Evolutionary conservation across 2,113 vertebrate species (phyloP).

Genomic region (Halichoeres trimaculatus): DNA sequence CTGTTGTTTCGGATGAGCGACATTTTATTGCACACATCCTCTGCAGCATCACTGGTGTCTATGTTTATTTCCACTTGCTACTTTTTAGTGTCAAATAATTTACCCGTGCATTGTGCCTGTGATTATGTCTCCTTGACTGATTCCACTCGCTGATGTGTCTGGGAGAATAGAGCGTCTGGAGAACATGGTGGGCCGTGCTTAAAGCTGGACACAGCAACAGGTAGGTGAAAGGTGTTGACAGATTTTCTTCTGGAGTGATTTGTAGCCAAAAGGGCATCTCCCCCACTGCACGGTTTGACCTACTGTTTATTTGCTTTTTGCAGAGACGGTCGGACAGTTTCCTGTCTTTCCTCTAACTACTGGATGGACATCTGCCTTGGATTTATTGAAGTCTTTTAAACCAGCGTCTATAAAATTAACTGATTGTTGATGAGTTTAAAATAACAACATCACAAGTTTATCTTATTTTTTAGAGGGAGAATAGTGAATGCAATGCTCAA

Average conservation of each 20-base stretch:
- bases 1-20: constrained; percentile 51
- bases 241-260: constrained; percentile 1
- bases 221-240: constrained; percentile 53
- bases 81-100: neutral
- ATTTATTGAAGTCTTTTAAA: constrained; percentile 24
- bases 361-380: neutral
- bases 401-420: neutral
- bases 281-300: constrained; percentile 26
- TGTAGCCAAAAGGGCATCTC: neutral
- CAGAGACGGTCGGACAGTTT: constrained; percentile 27
- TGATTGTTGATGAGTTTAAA: neutral
- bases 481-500: neutral
- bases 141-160: constrained; percentile 87
- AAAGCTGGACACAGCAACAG: constrained; percentile 37
- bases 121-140: constrained; percentile 83
- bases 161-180: constrained; percentile 86
- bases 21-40: constrained; percentile 11
- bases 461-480: neutral
- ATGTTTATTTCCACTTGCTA: constrained; percentile 15
- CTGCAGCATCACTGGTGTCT: constrained; percentile 9
- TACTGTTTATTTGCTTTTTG: constrained; percentile 58
- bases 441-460: neutral
- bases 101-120: neutral
- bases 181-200: constrained; percentile 79
- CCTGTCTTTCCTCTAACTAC: constrained; percentile 16